Percentiles rank a stretch among this genome's conserved stretches.
These are phyloP conservation scores for Columba guinea DNA, from an alignment of 2,797 vertebrate genomes.

Conservation along the genomic window DNA sequence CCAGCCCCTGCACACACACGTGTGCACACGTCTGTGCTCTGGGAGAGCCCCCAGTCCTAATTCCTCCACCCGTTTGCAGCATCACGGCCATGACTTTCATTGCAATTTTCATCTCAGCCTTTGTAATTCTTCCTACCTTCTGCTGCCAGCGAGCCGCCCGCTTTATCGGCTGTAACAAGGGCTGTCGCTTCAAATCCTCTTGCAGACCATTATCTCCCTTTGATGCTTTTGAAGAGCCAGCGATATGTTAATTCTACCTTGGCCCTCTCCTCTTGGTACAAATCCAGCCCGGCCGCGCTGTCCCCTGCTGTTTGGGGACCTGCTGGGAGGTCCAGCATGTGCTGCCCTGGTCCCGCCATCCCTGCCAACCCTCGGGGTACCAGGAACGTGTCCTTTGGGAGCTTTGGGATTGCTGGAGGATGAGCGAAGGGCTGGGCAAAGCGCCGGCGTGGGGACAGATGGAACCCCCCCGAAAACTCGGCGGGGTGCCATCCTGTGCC, in stretches of 20 bases:
- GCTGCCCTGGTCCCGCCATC: background rate
- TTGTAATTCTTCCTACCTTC: slow-evolving; percentile 22
- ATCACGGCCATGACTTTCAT: slow-evolving; percentile 14
- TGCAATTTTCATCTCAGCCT: slow-evolving; percentile 32
- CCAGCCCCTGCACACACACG: background rate
- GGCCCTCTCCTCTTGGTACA: background rate
- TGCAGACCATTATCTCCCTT: slow-evolving; percentile 53
- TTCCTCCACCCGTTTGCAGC: background rate
- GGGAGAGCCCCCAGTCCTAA: background rate
- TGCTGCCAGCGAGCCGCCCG: slow-evolving; percentile 28
- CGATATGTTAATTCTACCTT: slow-evolving; percentile 57
- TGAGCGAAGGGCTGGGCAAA: background rate
- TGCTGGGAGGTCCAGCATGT: background rate
- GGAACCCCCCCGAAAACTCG: background rate
- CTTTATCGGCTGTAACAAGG: background rate
- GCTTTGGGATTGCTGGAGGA: background rate
- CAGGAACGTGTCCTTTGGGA: accelerated
- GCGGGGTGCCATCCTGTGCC: background rate
- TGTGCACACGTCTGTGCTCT: accelerated
- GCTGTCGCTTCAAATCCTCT: slow-evolving; percentile 64
- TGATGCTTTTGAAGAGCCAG: slow-evolving; percentile 66
- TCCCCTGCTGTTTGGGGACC: background rate
- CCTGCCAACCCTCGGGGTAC: accelerated
- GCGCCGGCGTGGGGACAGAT: background rate
- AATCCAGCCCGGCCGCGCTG: background rate